Conservation (phyloP, 2,888 invertebrate species). For the Drosophila seclusa region DNA sequence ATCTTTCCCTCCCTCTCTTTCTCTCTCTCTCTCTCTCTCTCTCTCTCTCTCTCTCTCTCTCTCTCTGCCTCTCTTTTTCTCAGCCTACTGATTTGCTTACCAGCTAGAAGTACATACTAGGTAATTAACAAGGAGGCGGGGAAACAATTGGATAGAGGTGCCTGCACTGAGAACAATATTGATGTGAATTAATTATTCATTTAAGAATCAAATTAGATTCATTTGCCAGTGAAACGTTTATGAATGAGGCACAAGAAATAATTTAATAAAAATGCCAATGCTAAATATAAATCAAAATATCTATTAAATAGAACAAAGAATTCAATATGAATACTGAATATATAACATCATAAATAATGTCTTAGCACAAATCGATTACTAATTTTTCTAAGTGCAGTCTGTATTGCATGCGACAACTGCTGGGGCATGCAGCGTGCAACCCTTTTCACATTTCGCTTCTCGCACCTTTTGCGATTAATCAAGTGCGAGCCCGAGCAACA, state of each 20-base stretch:
- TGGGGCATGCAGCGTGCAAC: constrained; percentile 32
- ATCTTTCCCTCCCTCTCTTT: constrained; percentile 17
- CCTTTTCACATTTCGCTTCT: constrained; percentile 43
- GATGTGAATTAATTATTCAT: background rate
- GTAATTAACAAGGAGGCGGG: constrained; percentile 60
- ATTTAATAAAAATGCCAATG: too few relatives aligned
- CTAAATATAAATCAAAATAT: background rate
- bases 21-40: background rate
- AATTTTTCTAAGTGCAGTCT: constrained; percentile 31
- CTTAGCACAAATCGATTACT: fast-evolving
- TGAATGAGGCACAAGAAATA: background rate
- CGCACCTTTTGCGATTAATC: constrained; percentile 77
- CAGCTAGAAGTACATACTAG: constrained; percentile 46
- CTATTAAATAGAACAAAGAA: background rate
- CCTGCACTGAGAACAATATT: constrained; percentile 12
- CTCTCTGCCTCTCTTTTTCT: background rate
- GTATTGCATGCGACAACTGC: constrained; percentile 46
- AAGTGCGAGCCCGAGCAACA: constrained; percentile 52
- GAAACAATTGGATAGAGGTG: background rate
- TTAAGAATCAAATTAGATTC: background rate
- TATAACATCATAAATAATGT: background rate
- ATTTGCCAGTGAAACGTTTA: background rate
- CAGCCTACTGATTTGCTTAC: constrained; percentile 24
- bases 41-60: background rate
- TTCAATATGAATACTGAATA: background rate